Percentiles rank a stretch among this genome's conserved stretches.
phyloP scores from a whole-genome alignment of 2,113 vertebrate genomes.

The Gadus macrocephalus region DNA sequence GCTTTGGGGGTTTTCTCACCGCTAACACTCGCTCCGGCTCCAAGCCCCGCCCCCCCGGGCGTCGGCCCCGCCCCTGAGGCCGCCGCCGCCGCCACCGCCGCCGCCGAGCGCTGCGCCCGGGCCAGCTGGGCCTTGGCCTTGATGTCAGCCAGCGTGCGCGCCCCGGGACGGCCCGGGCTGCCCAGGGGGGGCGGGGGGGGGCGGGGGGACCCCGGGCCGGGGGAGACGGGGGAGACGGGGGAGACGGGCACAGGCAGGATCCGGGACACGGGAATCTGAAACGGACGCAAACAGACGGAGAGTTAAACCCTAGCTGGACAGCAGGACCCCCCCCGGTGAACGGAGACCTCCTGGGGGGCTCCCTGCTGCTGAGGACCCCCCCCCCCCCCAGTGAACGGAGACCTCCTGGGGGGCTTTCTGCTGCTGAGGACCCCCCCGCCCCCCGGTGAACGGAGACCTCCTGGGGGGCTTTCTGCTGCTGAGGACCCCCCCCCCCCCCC shows the following conservation, averaged over 20 bases:
- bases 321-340: too few species aligned
- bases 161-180: conserved; percentile 86
- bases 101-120: conserved; percentile 85
- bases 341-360: too few species aligned
- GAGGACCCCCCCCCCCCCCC: neutral
- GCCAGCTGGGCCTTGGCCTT: conserved; percentile 94
- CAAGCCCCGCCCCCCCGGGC: conserved; percentile 64
- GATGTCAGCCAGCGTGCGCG: conserved; percentile 95
- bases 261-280: conserved; percentile 87
- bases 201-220: conserved; percentile 84
- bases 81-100: conserved; percentile 72
- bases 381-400: conserved; percentile 43
- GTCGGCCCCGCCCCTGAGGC: conserved; percentile 75
- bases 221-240: conserved; percentile 66
- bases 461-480: neutral
- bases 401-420: too few species aligned
- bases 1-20: conserved; percentile 60
- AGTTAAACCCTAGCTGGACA: neutral
- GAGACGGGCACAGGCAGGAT: conserved; percentile 81
- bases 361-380: too few species aligned
- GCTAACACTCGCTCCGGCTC: conserved; percentile 60
- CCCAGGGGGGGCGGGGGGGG: conserved; percentile 72
- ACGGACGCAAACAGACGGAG: conserved; percentile 17
- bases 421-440: too few species aligned
- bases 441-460: too few species aligned